Evolutionary conservation across 2,113 vertebrate genomes (phyloP), one percentile per base, ranked within the genome.

Genomic region (Scatophagus argus): DNA sequence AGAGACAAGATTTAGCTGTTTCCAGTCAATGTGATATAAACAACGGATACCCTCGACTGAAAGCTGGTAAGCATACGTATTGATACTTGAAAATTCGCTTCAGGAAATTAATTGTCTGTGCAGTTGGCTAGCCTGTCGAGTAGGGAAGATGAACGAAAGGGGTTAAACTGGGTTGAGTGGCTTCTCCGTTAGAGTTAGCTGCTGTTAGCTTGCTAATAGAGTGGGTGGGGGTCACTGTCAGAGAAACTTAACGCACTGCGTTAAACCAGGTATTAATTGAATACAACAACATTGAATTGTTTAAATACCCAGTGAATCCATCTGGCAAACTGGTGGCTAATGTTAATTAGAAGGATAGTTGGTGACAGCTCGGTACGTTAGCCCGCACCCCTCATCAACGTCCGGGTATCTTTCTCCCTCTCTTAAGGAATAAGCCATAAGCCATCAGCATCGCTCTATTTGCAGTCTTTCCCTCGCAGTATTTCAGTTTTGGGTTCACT

Each of bases 21-120:
- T 91, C 90, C 93, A 89, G 94, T 94, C 91, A 93, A 95, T 95
- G 94, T 93, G 91, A 95, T 84, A 89, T 62, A 93, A 90, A 94
- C 90, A 74, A 88, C 93, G 92, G 93, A 93, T 76, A 87, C 85
- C 90, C 78, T 85, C 89, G 88, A 94, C 80, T 93, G 92, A 95
- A 92, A 87, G 88, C 91, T 87, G 95, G 94, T 95, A 92, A 94
- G 94, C 14, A 16, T 8, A 0, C 31, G 38, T 31, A 17, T 46
- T 63, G 13, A 41, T 82, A 23, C 58, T 60, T 72, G 29, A 76
- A 59, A 69, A 46, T 66, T 16, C 14, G 80, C 74, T 82, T 67
- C 55, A 73, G 79, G 72, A 80, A 81, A 86, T 58, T 58, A 32
- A 54, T 62, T 84, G 78, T 73, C 4, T 79, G 65, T 81, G 83